Conservation (phyloP, 2,888 invertebrate species). For the Elmis aenea region DNA sequence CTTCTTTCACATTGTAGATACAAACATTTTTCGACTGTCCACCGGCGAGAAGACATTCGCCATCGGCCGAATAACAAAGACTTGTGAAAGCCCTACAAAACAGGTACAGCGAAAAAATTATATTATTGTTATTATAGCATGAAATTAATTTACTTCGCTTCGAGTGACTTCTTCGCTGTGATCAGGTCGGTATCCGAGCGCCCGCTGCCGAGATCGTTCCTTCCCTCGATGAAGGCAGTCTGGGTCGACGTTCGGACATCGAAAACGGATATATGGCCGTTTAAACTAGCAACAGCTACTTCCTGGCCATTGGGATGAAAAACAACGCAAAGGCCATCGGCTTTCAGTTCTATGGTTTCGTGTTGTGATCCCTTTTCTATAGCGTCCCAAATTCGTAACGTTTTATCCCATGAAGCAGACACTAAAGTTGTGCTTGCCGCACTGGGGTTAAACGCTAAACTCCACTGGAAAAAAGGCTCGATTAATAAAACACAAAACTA, state of each 20-base stretch:
- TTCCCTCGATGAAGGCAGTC: slow-evolving; percentile 77
- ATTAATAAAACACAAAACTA: no score
- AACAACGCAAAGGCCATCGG: slow-evolving; percentile 79
- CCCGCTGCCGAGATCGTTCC: slow-evolving; percentile 83
- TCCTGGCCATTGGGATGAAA: slow-evolving; percentile 90
- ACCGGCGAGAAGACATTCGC: slow-evolving; percentile 81
- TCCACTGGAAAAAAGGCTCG: slow-evolving; percentile 43
- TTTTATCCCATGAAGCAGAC: slow-evolving; percentile 94
- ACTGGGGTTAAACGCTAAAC: slow-evolving; percentile 73
- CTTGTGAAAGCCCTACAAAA: slow-evolving; percentile 81
- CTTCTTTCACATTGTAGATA: slow-evolving; percentile 81
- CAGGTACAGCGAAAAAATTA: slow-evolving; percentile 4
- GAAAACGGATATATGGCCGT: slow-evolving; percentile 80
- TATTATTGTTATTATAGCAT: slow-evolving; percentile 13
- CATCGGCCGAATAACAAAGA: slow-evolving; percentile 92
- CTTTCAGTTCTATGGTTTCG: slow-evolving; percentile 71
- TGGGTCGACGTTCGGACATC: slow-evolving; percentile 67
- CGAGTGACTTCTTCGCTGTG: slow-evolving; percentile 76
- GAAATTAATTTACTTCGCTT: slow-evolving; percentile 65
- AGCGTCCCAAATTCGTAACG: slow-evolving; percentile 87
- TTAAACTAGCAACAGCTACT: slow-evolving; percentile 87
- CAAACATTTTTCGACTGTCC: slow-evolving; percentile 94
- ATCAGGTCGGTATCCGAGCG: slow-evolving; percentile 78
- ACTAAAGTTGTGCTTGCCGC: slow-evolving; percentile 69
- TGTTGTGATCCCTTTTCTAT: slow-evolving; percentile 74